Conservation (phyloP, 1,140 invertebrate genomes). For the Pseudoatta argentina region DNA sequence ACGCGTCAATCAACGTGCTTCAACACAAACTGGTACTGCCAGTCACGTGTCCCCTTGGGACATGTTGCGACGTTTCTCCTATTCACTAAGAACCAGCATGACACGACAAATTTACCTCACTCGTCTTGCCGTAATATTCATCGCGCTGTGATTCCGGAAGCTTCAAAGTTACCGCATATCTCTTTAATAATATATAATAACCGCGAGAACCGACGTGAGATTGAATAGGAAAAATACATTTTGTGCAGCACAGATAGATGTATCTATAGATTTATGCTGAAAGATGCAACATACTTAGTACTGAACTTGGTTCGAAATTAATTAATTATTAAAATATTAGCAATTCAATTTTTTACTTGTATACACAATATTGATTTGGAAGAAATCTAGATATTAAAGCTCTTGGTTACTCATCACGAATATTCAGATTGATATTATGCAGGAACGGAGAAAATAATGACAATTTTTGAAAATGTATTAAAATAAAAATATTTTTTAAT, state of each 20-base stretch:
- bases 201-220: background rate
- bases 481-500: too few relatives aligned
- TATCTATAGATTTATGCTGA: background rate
- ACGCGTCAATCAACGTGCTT: conserved; percentile 51
- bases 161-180: conserved; percentile 55
- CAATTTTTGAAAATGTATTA: too few relatives aligned
- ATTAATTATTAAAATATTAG: background rate
- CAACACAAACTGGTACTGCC: conserved; percentile 51
- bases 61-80: conserved; percentile 42
- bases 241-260: background rate
- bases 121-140: conserved; percentile 47
- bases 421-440: too few relatives aligned
- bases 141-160: conserved; percentile 49
- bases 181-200: conserved; percentile 58
- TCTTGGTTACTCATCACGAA: too few relatives aligned
- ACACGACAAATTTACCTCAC: conserved; percentile 55
- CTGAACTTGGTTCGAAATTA: background rate
- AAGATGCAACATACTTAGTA: background rate
- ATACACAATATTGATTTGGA: background rate
- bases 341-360: background rate
- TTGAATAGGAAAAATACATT: background rate
- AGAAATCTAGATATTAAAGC: background rate
- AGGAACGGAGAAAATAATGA: too few relatives aligned
- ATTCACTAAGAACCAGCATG: conserved; percentile 48
- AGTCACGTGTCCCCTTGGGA: conserved; percentile 51